Evolutionary conservation across 2,113 vertebrate species (phyloP), one percentile per base, ranked within the genome.

Genomic region (Mesoclemmys tuberculata): DNA sequence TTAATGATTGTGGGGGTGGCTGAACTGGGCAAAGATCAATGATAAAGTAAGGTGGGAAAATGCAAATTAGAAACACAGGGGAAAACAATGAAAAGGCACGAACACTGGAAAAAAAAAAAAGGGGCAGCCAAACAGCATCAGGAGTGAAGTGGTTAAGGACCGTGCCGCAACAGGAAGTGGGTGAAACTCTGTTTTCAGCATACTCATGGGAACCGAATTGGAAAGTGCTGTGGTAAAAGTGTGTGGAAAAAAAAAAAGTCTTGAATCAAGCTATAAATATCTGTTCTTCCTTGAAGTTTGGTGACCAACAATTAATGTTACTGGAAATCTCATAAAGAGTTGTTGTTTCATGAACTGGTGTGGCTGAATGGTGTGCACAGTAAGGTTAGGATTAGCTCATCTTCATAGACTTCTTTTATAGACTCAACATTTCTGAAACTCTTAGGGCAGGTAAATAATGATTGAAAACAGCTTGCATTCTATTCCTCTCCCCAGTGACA

Each of bases 151-250:
- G 98, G 98, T 98, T 97, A 97, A 97, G 98, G 97, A 98, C 77
- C 95, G 7, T 94, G 97, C 98, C 54, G 26, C 88, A 92, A 96
- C 97, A 99, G 98, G 98, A 99, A 98, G 98, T 98, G 98, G 98
- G 97, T 98, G 96, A 88, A 91, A 91, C 88, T 95, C 97, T 98
- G 97, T 97, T 98, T 97, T 98, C 96, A 97, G 96, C 84, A 83
- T 74, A 95, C 97, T 98, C 98, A 98, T 98, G 98, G 98, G 98
- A 98, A 98, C 97, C 6, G 84, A 93, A 90, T 64, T 98, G 98
- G 98, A 99, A 98, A 98, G 97, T 98, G 97, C 97, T 98, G 98
- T 95, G 98, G 98, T 98, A 98, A 98, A 97, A 97, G 97, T 96
- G 95, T 97, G 97, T 96, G 97, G 98, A 97, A 97, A 97, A 93